Evolutionary conservation across 2,888 invertebrate species (phyloP), one percentile per base, ranked within the genome.

Genomic region (Andricus curvator): DNA sequence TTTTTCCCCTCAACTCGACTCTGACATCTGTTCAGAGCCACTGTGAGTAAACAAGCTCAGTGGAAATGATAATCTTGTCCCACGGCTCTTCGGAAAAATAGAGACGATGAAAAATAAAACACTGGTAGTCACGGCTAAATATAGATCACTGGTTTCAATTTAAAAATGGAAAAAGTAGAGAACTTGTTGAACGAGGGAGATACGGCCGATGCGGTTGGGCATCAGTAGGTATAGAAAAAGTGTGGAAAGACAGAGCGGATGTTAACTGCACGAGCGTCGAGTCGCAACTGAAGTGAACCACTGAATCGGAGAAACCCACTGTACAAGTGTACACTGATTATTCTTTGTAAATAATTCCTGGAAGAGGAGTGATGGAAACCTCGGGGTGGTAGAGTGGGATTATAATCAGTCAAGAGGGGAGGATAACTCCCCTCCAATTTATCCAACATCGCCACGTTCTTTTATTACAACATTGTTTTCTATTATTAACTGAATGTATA

Each of bases 341-440:
- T 86, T 83, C 82, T 81, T 85, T 84, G 81, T 86, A 85, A 85
- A 85, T 85, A 82, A 85, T 84, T 84, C 79, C 70, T 83, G 79
- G 82, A 85, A 83, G 83, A 81, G 81, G 82, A 74, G 56, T 51
- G 74, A 74, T 74, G 64, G 64, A 64, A 64, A 15, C 15, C 15
- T 29, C 15, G 25, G 6, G 64, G 2, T 22, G 22, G 22, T 4
- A 20, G 11, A 22, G 8, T 22, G 60, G 22, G 60, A 13, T 20
- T 60, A 60, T 60, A 60, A 60, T 60, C 60, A 60, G 60, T 22
- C 22, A 60, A 60, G 60, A 60, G n/a, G 56, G 56, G 56, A 56
- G 22, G n/a, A 60, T 22, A 60, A 22, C n/a, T n/a, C 56, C 56
- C n/a, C 56, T 11, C 60, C 60, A 60, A 60, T 22, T 22, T 60